Evolutionary conservation across 2,797 vertebrate genomes (phyloP), one percentile per base, ranked within the genome.

Genomic region (Scarus forsteni): DNA sequence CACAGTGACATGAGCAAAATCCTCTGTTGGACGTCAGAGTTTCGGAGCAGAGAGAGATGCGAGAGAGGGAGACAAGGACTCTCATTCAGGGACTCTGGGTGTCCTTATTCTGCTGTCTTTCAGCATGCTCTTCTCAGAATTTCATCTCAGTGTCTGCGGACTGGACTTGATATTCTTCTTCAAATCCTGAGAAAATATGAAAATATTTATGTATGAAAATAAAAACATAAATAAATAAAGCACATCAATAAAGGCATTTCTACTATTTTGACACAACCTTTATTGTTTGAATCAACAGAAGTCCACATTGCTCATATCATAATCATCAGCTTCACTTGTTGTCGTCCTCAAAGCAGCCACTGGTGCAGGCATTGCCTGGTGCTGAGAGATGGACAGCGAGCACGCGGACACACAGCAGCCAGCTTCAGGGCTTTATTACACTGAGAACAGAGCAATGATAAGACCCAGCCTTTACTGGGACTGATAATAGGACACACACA

Each of bases 341-440:
- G 62, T 84, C 46, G 49, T 57, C 60, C 73, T 81, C 80, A 85
- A 85, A 79, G 76, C 70, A 66, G 60, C 79, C 78, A 69, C 48
- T 85, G 81, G 80, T 68, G 35, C 15, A 54, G 66, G 89, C 93
- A 94, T 94, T 93, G 82, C 86, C 60, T 92, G 83, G 92, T 93
- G 93, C 67, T 92, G 93, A 94, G 72, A 91, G 93, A 93, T 81
- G 84, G 81, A 81, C 70, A 74, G 84, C 60, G 35, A 67, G 84
- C 77, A 74, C 44, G 40, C 63, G 19, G 83, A 77, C 77, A 51
- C 69, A 62, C 74, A 43, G 69, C 66, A 74, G 81, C 72, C 65
- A 58, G 83, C 84, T 68, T 75, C 64, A 50, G 38, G 54, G 55
- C 54, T 85, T 93, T 87, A 93, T 92, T 92, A 91, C 74, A 76